phyloP scores from a whole-genome alignment of 2,797 vertebrate genomes.

The Chiroxiphia lanceolata region DNA sequence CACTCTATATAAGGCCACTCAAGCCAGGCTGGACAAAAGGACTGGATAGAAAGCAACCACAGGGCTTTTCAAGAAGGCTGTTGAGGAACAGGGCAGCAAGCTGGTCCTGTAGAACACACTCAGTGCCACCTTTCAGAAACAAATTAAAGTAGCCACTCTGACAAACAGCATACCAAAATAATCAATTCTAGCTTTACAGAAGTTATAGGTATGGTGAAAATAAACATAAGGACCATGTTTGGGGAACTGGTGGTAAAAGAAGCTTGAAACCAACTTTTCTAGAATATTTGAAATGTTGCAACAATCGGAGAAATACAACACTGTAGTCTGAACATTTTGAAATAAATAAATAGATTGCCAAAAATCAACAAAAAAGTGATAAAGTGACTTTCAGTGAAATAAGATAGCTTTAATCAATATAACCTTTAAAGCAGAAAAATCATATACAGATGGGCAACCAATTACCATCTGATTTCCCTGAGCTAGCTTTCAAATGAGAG shows the following conservation, averaged over 20 bases:
- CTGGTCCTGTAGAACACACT: neutral
- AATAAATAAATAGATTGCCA: neutral
- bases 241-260: neutral
- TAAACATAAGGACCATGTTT: neutral
- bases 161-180: neutral
- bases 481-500: neutral
- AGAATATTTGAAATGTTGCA: neutral
- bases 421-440: neutral
- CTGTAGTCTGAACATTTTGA: neutral
- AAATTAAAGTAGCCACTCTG: neutral
- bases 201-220: neutral
- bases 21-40: neutral
- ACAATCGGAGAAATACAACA: neutral
- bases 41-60: neutral
- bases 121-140: neutral
- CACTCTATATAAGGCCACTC: neutral
- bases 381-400: neutral
- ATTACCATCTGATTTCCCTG: neutral
- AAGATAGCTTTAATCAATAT: neutral
- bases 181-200: neutral
- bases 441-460: neutral
- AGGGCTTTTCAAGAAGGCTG: neutral
- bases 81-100: neutral
- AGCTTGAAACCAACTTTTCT: neutral
- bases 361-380: neutral